Evolutionary conservation across 2,113 vertebrate genomes (phyloP), one percentile per base, ranked within the genome.

Genomic region (Centropus bengalensis): DNA sequence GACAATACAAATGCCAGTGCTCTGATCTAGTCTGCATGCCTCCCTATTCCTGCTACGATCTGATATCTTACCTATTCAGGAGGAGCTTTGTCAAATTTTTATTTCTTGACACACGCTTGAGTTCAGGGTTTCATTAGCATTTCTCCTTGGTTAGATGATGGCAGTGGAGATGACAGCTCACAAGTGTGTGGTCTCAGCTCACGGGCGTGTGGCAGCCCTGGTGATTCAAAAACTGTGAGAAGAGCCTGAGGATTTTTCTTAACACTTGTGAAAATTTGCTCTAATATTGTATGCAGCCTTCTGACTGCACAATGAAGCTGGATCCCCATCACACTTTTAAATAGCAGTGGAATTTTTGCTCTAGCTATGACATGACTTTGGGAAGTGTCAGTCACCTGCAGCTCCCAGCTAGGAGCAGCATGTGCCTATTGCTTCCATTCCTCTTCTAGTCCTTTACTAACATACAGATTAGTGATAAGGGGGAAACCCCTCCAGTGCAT

Each of bases 311-410:
- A 63, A 9, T 5, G 9, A 80, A 67, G 17, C 22, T 30, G 67
- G 63, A 88, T 89, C 22, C 45, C 38, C 36, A 51, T 32, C 32
- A 42, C 55, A 47, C 22, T 13, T 16, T 74, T 71, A 94, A 91
- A 21, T 63, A 82, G 42, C 32, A 89, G 56, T 59, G 60, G 88
- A 86, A 54, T 38, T 80, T 86, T 74, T 86, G 42, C 56, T 94
- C 3, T 26, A 66, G 49, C 27, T 91, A 27, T 67, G 87, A 59
- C 12, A 8, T 44, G 44, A 55, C 27, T 64, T 88, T 96, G 14
- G 30, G 60, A 89, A 54, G 24, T 28, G 64, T 27, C 60, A 70
- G 8, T 71, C 44, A 78, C 79, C 59, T 88, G 59, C 69, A 95
- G 40, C 40, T 75, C 56, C 44, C 56, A 71, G n/a, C 18, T 18